phyloP scores from a whole-genome alignment of 2,888 invertebrate species.

The Siphlonurus alternatus region DNA sequence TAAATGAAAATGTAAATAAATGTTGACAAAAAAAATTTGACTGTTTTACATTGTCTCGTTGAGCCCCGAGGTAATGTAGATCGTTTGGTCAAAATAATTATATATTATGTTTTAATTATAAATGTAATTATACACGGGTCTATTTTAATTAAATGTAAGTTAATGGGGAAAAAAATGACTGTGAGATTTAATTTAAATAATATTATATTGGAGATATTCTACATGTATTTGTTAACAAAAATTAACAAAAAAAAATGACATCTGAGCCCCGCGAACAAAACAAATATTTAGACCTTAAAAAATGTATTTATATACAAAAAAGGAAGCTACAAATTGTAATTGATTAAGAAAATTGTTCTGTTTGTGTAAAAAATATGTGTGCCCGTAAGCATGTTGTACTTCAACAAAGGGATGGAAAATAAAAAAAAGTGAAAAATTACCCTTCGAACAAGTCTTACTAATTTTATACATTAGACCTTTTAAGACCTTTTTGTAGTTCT shows the following conservation, averaged over 20 bases:
- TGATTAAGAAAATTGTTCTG: no score
- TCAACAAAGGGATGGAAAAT: no score
- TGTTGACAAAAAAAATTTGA: not conserved
- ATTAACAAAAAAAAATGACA: not conserved
- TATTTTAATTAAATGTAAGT: not conserved
- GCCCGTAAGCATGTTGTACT: no score
- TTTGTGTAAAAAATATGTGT: no score
- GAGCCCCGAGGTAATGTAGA: constrained; percentile 1
- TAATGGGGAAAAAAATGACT: not conserved
- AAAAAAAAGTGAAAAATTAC: no score
- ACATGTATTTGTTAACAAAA: not conserved
- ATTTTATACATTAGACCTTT: no score
- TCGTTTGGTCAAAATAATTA: not conserved
- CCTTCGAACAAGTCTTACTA: no score
- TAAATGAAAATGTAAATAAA: not conserved
- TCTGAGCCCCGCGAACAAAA: not conserved
- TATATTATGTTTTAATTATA: not conserved
- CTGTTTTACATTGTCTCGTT: not conserved
- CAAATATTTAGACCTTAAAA: no score
- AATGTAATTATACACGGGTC: not conserved
- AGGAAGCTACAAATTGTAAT: no score
- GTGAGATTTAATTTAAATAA: not conserved
- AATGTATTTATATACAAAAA: no score
- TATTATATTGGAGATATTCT: not conserved
- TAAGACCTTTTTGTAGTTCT: no score